These are phyloP conservation scores for Pachyrhynchus sulphureomaculatus DNA, from an alignment of 1,140 invertebrate genomes.

Conservation along the genomic window DNA sequence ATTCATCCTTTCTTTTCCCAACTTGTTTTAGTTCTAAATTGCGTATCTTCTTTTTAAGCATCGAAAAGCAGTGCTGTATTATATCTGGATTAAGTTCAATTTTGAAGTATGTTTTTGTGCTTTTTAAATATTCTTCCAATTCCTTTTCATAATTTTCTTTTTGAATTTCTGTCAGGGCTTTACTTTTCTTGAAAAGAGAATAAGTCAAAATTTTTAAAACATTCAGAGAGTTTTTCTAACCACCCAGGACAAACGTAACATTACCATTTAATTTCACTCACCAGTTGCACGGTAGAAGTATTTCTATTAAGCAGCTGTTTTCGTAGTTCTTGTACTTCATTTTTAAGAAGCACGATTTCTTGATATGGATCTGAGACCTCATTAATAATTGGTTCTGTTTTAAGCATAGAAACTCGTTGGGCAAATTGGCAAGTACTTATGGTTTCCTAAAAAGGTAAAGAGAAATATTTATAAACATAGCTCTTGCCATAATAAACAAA, in stretches of 20 bases:
- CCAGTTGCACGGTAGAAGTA: neutral
- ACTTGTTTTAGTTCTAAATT: neutral
- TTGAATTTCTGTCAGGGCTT: no score
- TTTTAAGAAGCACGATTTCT: constrained; percentile 54
- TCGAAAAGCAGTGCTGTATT: no score
- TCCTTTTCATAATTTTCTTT: no score
- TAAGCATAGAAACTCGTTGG: constrained; percentile 65
- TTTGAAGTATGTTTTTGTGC: no score
- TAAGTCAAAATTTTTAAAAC: no score
- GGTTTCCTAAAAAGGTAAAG: constrained; percentile 55
- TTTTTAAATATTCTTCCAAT: no score
- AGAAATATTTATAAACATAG: neutral
- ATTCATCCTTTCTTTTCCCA: neutral
- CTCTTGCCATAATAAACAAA: neutral
- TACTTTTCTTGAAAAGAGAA: no score
- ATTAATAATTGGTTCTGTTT: constrained; percentile 60
- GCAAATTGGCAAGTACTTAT: constrained; percentile 69
- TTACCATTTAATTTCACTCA: no score
- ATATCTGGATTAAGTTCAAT: no score
- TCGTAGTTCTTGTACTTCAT: constrained; percentile 35
- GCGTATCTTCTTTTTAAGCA: no score
- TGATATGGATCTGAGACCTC: constrained; percentile 56
- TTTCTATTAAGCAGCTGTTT: neutral
- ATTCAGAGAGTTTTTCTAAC: no score
- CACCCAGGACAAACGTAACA: no score